phyloP scores from a whole-genome alignment of 2,797 vertebrate genomes.

The Lepilemur septentrionalis region DNA sequence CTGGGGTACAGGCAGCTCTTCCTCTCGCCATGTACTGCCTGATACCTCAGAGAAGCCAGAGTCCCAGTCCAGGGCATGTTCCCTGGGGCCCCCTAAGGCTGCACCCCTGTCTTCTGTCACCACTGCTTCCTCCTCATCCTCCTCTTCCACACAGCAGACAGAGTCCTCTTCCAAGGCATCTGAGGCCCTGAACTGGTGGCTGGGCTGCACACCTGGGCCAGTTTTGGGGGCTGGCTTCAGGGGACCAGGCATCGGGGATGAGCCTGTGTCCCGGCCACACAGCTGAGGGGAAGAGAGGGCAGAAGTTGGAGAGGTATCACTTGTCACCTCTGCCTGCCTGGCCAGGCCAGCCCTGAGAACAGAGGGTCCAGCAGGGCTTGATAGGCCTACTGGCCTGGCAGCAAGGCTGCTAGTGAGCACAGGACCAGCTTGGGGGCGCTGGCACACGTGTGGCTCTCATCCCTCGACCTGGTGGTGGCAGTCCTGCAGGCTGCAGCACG shows the following conservation, averaged over 20 bases:
- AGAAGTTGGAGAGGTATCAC: not conserved
- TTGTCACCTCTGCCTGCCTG: not conserved
- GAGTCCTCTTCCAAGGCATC: conserved; percentile 92
- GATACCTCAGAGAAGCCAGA: conserved; percentile 95
- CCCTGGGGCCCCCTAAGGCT: conserved; percentile 87
- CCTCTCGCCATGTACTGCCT: conserved; percentile 91
- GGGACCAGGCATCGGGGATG: conserved; percentile 78
- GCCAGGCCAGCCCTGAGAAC: not conserved
- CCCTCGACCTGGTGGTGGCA: conserved; percentile 48
- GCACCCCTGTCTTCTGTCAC: conserved; percentile 69
- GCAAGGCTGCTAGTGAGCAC: not conserved
- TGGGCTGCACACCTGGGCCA: conserved; percentile 79
- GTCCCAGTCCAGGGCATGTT: conserved; percentile 94
- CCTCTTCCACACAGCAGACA: conserved; percentile 91
- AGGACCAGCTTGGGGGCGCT: conserved; percentile 5
- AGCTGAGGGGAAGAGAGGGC: conserved; percentile 82
- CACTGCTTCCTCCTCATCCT: conserved; percentile 70
- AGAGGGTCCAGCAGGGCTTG: not conserved
- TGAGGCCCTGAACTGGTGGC: conserved; percentile 83
- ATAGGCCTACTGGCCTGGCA: not conserved
- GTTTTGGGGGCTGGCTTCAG: conserved; percentile 77
- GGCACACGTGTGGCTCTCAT: conserved; percentile 64
- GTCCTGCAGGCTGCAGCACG: conserved; percentile 75
- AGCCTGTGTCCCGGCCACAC: conserved; percentile 88
- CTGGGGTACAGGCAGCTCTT: conserved; percentile 83